phyloP scores from a whole-genome alignment of 2,113 vertebrate species.

The Neodontobutis hainanensis region DNA sequence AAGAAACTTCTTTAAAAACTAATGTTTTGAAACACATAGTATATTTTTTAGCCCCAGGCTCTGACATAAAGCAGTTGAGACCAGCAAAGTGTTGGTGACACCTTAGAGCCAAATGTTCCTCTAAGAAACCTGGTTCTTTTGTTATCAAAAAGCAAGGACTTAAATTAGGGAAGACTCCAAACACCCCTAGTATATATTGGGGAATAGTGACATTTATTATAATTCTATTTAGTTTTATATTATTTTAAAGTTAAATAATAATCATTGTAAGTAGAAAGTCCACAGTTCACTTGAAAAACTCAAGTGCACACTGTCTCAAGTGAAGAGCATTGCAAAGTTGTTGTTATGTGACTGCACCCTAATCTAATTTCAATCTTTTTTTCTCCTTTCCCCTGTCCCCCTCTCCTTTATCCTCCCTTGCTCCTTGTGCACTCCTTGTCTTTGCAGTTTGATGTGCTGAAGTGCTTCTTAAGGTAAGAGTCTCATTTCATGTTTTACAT shows the following conservation, averaged over 20 bases:
- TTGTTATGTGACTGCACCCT: slow-evolving; percentile 9
- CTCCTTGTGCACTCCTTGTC: slow-evolving; percentile 10
- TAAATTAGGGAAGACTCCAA: no score
- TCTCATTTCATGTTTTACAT: slow-evolving; percentile 43
- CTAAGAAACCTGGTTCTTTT: no score
- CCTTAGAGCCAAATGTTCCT: not conserved
- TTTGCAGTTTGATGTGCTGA: slow-evolving; percentile 61
- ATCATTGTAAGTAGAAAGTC: not conserved
- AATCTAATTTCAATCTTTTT: slow-evolving; percentile 50
- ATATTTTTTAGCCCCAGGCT: no score
- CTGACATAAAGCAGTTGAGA: no score
- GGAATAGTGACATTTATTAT: no score
- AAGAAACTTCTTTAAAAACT: no score
- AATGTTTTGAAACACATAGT: no score
- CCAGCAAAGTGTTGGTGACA: not conserved
- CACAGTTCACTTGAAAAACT: not conserved
- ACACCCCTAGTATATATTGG: no score
- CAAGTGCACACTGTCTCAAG: slow-evolving; percentile 10
- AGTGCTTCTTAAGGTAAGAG: slow-evolving; percentile 72
- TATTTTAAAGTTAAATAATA: no score
- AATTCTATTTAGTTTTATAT: no score
- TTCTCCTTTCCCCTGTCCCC: slow-evolving; percentile 10
- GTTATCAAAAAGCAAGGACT: no score
- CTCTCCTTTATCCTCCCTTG: slow-evolving; percentile 4
- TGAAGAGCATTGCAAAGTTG: slow-evolving; percentile 45